Evolutionary conservation across 2,888 invertebrate species (phyloP), one percentile per base, ranked within the genome.

Genomic region (Parelbella ahira): DNA sequence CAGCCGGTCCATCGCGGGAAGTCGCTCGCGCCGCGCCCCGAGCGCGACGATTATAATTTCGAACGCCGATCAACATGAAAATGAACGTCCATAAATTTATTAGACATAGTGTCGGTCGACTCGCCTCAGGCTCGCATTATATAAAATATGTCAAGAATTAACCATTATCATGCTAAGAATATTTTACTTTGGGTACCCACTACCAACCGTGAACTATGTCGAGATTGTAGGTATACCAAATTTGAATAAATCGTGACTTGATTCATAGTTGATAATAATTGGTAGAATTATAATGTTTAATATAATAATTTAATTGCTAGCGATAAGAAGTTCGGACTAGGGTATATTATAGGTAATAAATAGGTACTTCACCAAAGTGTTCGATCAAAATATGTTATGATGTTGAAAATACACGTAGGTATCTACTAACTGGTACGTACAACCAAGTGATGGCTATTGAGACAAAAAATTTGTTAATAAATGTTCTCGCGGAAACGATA

Each of bases 71-170:
- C 83, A 84, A 82, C 83, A 81, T 83, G 79, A 84, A 84, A 83
- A 84, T 83, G 82, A 74, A 81, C 70, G 79, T 67, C 72, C 82
- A 83, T 86, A 87, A 86, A 86, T 87, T 87, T 87, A 86, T 87
- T 86, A 86, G 87, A 86, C 87, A 82, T 81, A 84, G 84, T 84
- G 86, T 86, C 84, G 83, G 87, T 68, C 65, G 57, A 54, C 53
- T 67, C 54, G 83, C 87, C 83, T 51, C 65, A 46, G 83, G 86
- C 82, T 64, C 66, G 79, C 75, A 86, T 87, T 87, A 84, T 76
- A 82, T 71, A 76, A 80, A 81, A 80, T 81, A 83, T 86, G 86
- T 86, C 84, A 84, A 78, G 83, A 84, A 83, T 86, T 77, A 83
- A 80, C 71, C 80, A 82, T 84, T 86, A 86, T 78, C 74, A 72